Evolutionary conservation across 2,888 invertebrate species (phyloP).

Genomic region (Hydrotaea cyrtoneurina): DNA sequence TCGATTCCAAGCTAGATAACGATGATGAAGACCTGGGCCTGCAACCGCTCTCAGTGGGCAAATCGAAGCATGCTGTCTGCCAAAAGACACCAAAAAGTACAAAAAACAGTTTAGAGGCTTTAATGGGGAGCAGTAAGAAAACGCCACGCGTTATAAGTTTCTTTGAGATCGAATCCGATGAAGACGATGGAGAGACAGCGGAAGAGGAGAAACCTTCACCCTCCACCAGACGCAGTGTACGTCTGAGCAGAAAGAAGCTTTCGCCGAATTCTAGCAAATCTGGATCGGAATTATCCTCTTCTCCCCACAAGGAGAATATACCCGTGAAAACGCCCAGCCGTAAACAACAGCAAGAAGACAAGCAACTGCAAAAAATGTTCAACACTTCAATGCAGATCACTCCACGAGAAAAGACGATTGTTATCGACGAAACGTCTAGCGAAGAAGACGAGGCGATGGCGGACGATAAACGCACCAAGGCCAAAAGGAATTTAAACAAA

Average conservation of each 20-base stretch:
- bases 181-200: not conserved
- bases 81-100: slow-evolving; percentile 53
- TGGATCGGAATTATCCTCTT: slow-evolving; percentile 30
- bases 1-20: slow-evolving; percentile 74
- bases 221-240: slow-evolving; percentile 62
- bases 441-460: slow-evolving; percentile 51
- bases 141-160: slow-evolving; percentile 58
- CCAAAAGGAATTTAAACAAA: slow-evolving; percentile 56
- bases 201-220: slow-evolving; percentile 44
- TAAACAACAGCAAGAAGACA: slow-evolving; percentile 56
- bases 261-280: slow-evolving; percentile 40
- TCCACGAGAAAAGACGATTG: slow-evolving; percentile 54
- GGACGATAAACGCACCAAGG: not conserved
- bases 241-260: slow-evolving; percentile 54
- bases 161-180: slow-evolving; percentile 61
- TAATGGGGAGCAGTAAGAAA: slow-evolving; percentile 50
- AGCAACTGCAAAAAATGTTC: slow-evolving; percentile 76
- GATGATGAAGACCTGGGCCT: slow-evolving; percentile 71
- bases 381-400: slow-evolving; percentile 76
- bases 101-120: slow-evolving; percentile 51
- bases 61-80: slow-evolving; percentile 30
- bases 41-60: slow-evolving; percentile 65
- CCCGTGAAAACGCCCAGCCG: slow-evolving; percentile 46
- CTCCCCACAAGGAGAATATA: slow-evolving; percentile 64
- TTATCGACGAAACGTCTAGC: slow-evolving; percentile 50